Evolutionary conservation across 1,140 invertebrate genomes (phyloP).

Genomic region (Thrips palmi): DNA sequence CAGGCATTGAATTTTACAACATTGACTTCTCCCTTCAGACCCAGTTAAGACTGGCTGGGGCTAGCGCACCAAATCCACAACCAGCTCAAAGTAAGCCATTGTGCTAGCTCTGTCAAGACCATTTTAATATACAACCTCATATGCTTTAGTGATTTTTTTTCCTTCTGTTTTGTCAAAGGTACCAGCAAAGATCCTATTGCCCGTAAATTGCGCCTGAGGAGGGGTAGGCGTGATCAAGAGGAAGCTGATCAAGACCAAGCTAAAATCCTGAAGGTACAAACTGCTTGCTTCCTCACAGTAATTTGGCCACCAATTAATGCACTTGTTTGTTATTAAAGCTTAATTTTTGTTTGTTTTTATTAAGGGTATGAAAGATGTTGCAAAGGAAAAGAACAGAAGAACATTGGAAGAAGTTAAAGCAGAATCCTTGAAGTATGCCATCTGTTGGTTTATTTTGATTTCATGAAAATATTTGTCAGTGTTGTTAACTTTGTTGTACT

Average conservation of each 20-base stretch:
- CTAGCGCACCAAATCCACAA: conserved; percentile 53
- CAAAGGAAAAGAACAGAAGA: conserved; percentile 66
- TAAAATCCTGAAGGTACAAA: conserved; percentile 74
- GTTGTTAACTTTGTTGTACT: conserved; percentile 15
- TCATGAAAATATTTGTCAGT: neutral
- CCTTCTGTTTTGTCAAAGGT: too few relatives aligned
- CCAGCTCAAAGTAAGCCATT: conserved; percentile 37
- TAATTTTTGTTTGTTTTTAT: conserved; percentile 15
- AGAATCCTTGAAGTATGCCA: conserved; percentile 49
- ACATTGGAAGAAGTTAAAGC: conserved; percentile 37
- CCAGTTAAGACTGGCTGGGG: conserved; percentile 82
- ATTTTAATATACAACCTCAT: conserved; percentile 2
- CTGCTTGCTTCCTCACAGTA: too few relatives aligned
- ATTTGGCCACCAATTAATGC: too few relatives aligned
- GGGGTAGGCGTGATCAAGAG: conserved; percentile 44
- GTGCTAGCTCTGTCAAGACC: conserved; percentile 5
- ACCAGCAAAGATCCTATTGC: conserved; percentile 75
- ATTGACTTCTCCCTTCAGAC: conserved; percentile 97
- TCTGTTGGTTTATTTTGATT: conserved; percentile 13
- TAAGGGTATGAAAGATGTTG: conserved; percentile 90
- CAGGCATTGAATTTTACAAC: conserved; percentile 91
- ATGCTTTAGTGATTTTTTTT: conserved; percentile 15
- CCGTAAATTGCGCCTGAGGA: conserved; percentile 69
- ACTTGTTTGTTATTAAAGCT: conserved; percentile 1
- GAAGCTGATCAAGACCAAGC: conserved; percentile 82